phyloP scores from a whole-genome alignment of 2,888 invertebrate genomes.

The Eudemis profundana region DNA sequence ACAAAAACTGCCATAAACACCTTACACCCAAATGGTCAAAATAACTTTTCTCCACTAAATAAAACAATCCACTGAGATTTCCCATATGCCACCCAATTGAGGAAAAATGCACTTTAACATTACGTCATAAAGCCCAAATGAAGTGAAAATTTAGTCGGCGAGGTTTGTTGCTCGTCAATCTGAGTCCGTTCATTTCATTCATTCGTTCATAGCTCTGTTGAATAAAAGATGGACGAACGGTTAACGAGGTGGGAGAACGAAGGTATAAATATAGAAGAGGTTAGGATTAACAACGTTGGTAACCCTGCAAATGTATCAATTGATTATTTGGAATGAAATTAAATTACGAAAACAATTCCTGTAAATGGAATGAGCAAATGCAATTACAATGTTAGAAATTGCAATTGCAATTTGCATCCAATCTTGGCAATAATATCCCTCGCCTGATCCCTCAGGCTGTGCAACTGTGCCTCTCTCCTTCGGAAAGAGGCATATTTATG shows the following conservation, averaged over 20 bases:
- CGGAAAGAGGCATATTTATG: no score
- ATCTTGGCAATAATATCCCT: no score
- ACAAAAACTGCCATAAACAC: constrained; percentile 36
- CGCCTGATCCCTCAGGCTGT: no score
- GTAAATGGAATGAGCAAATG: no score
- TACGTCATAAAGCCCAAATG: neutral
- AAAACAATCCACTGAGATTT: constrained; percentile 47
- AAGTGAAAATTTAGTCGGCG: constrained; percentile 2
- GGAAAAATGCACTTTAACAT: constrained; percentile 17
- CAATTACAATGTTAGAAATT: no score
- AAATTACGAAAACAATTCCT: no score
- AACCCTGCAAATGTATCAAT: constrained; percentile 7
- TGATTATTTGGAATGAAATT: constrained; percentile 6
- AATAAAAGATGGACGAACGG: constrained; percentile 68
- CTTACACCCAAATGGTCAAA: constrained; percentile 43
- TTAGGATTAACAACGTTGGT: constrained; percentile 25
- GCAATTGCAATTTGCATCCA: no score
- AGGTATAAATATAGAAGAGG: constrained; percentile 35
- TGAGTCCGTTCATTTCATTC: constrained; percentile 51
- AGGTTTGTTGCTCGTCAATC: constrained; percentile 46
- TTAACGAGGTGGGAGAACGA: constrained; percentile 65
- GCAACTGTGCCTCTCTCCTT: no score
- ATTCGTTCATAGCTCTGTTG: constrained; percentile 67
- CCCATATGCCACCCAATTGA: neutral
- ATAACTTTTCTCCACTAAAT: constrained; percentile 45